Base-by-base conservation (phyloP, 1,140 invertebrate genomes). In the Onthophagus taurus region DNA sequence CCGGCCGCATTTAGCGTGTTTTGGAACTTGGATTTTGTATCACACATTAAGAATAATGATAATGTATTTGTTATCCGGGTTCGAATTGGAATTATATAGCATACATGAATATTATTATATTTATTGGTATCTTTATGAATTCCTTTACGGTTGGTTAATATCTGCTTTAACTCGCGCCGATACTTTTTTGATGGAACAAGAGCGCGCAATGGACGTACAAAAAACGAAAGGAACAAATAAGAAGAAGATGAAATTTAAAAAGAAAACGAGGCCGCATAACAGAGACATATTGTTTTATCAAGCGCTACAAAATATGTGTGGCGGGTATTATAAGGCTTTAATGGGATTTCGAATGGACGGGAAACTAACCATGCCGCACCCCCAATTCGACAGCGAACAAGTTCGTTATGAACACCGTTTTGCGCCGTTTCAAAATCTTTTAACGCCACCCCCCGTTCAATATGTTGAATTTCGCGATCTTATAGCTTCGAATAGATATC, bases 81-180 rank as follows among this genome's bases (percentile, higher is more conserved):
- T 98, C 57, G 93, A 97, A 60, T 69, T 98, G 12, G 92, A 97
- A 63, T 68, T 98, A 0, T 98, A 97, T 70, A 89, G 89, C 30
- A 80, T 85, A n/a, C 92, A 96, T 61, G 94, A 98, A 70, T 97
- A 90, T 67, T 83, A 93, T 55, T 98, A 94, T 59, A 85, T 95
- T 49, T 95, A 83, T 70, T 94, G 90, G 90, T 82, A 64, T 42
- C 11, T 97, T 17, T 92, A 92, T 66, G 92, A 97, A 69, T 90
- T 94, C 65, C 69, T 97, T 3, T 96, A 91, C 61, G 88, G 87
- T 7, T 97, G 92, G 87, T 66, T 96, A 19, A 80, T 91, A 2
- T 94, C 90, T 0, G 87, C 92, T 0, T 70, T 97, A 24, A 85
- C 83, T 1, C 73, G 91, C 52, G 93, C 93, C 0, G 89, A 94